Conservation (phyloP, 2,113 vertebrate species). For the Indicator indicator region DNA sequence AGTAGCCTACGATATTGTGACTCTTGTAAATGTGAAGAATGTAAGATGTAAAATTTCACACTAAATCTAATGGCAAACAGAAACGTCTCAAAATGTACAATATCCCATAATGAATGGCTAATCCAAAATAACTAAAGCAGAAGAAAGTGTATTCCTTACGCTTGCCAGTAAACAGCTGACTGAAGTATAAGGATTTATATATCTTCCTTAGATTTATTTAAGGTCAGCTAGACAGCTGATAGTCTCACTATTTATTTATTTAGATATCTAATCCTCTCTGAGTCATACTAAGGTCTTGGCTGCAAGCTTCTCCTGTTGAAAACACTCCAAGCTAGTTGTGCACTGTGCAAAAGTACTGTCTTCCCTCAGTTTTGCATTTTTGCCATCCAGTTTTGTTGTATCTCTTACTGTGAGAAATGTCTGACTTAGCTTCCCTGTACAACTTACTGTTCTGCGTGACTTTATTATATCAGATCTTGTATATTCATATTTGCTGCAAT, state of each 20-base stretch:
- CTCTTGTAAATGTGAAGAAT: neutral
- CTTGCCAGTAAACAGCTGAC: neutral
- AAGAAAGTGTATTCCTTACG: neutral
- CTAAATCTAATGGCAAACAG: neutral
- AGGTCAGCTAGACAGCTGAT: neutral
- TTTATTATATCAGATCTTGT: neutral
- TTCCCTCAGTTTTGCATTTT: neutral
- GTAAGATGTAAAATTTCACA: accelerated
- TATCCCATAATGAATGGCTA: neutral
- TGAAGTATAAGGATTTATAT: neutral
- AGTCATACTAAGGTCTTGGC: neutral
- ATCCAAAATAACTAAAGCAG: neutral
- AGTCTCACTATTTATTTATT: neutral
- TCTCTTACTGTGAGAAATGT: neutral
- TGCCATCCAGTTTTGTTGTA: neutral
- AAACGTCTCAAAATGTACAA: neutral
- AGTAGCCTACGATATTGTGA: neutral
- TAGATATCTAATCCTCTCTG: neutral
- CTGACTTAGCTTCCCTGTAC: neutral
- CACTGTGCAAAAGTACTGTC: neutral
- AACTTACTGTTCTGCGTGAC: neutral
- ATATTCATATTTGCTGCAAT: neutral
- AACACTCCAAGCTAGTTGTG: neutral
- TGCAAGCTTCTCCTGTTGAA: neutral
- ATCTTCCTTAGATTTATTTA: neutral